Evolutionary conservation across 2,113 vertebrate species (phyloP).

Genomic region (Sigmodon hispidus): DNA sequence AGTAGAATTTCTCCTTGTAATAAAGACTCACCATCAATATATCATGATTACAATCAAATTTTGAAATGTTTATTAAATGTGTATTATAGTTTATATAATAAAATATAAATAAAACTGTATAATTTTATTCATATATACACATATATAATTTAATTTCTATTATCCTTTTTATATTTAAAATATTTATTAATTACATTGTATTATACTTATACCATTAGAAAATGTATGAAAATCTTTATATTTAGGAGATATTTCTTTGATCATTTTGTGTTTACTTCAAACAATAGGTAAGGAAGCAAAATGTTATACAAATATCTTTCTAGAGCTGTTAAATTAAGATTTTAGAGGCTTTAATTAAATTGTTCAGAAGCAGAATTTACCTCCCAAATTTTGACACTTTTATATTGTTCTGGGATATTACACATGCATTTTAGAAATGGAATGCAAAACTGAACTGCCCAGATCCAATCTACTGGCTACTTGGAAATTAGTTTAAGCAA

Average conservation of each 20-base stretch:
- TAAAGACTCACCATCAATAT: background rate
- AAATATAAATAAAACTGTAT: background rate
- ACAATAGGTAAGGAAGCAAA: background rate
- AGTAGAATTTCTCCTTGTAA: background rate
- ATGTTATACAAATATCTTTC: background rate
- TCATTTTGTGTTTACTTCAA: conserved; percentile 11
- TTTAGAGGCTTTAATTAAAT: conserved; percentile 55
- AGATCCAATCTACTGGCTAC: conserved; percentile 60
- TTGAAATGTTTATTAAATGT: background rate
- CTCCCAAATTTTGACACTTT: conserved; percentile 51
- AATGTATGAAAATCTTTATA: background rate
- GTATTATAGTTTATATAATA: background rate
- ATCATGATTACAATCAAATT: background rate
- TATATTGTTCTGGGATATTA: background rate
- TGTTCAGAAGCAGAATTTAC: conserved; percentile 35
- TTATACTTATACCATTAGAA: background rate
- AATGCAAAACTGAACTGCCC: background rate
- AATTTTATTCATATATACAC: background rate
- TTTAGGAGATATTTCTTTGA: conserved; percentile 48
- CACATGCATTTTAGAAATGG: background rate
- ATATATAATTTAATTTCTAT: background rate
- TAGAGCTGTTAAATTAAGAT: conserved; percentile 1
- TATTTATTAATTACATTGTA: background rate
- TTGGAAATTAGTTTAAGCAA: conserved; percentile 77
- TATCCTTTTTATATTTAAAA: background rate